Base-by-base conservation (phyloP, 2,888 invertebrate genomes). In the Papilio gigon region DNA sequence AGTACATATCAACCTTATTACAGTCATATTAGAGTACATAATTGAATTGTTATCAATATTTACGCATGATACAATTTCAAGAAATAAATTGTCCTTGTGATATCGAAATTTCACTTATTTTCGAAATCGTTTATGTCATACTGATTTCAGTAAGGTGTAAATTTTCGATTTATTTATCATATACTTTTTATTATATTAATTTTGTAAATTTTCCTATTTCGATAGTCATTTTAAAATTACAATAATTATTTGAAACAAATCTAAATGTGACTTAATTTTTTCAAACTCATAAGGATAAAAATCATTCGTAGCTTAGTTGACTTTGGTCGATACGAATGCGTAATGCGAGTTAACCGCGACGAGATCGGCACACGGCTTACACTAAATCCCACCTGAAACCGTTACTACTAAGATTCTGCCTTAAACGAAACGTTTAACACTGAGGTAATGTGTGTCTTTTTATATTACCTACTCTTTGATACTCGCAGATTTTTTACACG, bases 311-410 rank as follows among this genome's bases (percentile, higher is more conserved):
- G 42, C 44, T 44, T 85, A 88, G 87, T 87, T 88, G 87, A 81
- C 81, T 80, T 81, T 82, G 83, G 80, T 80, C 82, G 83, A 84
- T 84, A 80, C 84, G 78, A 85, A 87, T 81, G 83, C 86, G 86
- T 87, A 87, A 84, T 87, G 86, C 83, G 86, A 83, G 84, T 85
- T 87, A 87, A 87, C 85, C 87, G 85, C 84, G 78, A 56, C 59
- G 65, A 65, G 65, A 69, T 69, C 68, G 60, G 47, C 64, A 68
- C 60, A 47, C 25, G 64, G 64, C 68, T 68, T 64, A 59, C 9
- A 37, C 33, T 65, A 65, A 65, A 69, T 68, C 65, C 65, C 42
- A 44, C 35, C 62, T 47, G 30, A 47, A 63, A 35, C 25, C 68
- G 44, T 67, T 67, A 67, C 47, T 58, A 47, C 58, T 35, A 27